A percentile compares a stretch with the other conserved stretches of the same genome.
Conservation (phyloP, 2,113 vertebrate species). For the Ifrita kowaldi region DNA sequence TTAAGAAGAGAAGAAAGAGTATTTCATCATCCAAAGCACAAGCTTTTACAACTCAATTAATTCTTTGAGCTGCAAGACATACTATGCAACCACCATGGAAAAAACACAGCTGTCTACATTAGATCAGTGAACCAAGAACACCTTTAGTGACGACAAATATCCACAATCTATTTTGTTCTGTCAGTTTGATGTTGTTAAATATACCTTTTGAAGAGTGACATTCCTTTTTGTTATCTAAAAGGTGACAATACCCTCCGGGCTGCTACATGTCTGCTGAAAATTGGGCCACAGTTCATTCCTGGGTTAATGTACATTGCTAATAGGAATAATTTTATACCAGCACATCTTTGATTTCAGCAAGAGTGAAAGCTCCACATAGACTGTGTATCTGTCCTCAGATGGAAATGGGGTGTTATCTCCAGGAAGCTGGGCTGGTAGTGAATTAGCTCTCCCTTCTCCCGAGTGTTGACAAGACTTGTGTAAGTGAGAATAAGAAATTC, state of each 20-base stretch:
- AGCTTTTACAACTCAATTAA: neutral
- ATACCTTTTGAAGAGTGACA: neutral
- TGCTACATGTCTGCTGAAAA: neutral
- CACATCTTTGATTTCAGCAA: neutral
- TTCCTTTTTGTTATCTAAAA: neutral
- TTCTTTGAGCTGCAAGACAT: neutral
- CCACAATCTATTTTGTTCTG: neutral
- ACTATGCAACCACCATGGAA: neutral
- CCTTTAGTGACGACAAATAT: neutral
- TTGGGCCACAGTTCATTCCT: neutral
- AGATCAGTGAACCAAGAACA: neutral
- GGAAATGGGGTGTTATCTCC: neutral
- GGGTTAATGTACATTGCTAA: neutral
- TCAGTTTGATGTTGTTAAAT: neutral
- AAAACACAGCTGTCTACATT: fast-evolving
- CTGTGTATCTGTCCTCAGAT: neutral
- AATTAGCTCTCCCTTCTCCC: neutral
- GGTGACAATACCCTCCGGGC: neutral
- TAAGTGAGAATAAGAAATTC: neutral
- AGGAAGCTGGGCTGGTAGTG: neutral
- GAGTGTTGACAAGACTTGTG: neutral
- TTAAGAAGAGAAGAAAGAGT: neutral
- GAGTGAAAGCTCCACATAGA: neutral
- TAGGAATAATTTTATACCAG: neutral
- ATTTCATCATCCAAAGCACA: neutral